Conservation (phyloP, 2,888 invertebrate genomes). For the Siphlonurus alternatus region DNA sequence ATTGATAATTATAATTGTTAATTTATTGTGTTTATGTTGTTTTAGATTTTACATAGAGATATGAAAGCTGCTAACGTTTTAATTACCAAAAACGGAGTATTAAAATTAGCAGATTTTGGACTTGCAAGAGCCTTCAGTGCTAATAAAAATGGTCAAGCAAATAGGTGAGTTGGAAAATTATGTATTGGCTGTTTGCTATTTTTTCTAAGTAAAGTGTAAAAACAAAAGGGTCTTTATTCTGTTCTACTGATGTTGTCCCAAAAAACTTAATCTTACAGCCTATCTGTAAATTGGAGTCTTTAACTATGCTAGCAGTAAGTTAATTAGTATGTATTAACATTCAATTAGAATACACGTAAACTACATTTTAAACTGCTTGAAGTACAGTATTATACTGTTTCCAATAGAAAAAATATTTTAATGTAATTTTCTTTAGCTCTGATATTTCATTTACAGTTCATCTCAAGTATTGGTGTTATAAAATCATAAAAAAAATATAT, state of each 20-base stretch:
- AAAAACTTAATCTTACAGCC: neutral
- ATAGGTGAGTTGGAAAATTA: conserved; percentile 30
- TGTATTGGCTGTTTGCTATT: neutral
- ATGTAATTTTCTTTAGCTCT: too few relatives aligned
- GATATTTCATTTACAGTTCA: too few relatives aligned
- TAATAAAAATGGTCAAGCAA: conserved; percentile 67
- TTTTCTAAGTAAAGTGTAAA: neutral
- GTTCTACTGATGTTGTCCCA: neutral
- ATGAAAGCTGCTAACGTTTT: conserved; percentile 99
- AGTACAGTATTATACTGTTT: too few relatives aligned
- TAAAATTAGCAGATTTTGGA: conserved; percentile 96
- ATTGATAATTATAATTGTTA: neutral
- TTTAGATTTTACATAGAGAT: conserved; percentile 72
- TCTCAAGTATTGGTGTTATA: too few relatives aligned
- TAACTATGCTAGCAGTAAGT: too few relatives aligned
- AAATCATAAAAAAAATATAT: too few relatives aligned
- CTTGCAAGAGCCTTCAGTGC: conserved; percentile 86
- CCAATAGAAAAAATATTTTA: too few relatives aligned
- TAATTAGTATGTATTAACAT: too few relatives aligned
- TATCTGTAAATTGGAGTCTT: too few relatives aligned
- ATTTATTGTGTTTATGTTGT: conserved; percentile 4
- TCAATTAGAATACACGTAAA: too few relatives aligned
- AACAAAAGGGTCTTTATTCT: neutral
- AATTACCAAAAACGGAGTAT: conserved; percentile 82
- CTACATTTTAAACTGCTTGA: too few relatives aligned